These are phyloP conservation scores for Tachysurus vachellii DNA, from an alignment of 2,113 vertebrate species.

Conservation along the genomic window DNA sequence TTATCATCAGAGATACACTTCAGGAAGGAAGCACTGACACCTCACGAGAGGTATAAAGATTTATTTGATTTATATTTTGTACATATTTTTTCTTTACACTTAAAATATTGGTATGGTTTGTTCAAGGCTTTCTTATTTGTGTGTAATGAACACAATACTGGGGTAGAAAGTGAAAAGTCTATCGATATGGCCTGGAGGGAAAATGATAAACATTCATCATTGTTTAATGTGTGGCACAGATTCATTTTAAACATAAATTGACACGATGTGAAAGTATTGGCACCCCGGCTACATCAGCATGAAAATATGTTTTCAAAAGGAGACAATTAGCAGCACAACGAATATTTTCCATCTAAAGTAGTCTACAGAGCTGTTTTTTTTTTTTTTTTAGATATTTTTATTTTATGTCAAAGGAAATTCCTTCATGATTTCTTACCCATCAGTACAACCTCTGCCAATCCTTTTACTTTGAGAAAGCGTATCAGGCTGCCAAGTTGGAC, in stretches of 20 bases:
- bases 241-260: neutral
- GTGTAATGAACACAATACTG: neutral
- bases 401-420: neutral
- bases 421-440: neutral
- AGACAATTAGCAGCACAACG: neutral
- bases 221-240: neutral
- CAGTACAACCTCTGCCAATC: neutral
- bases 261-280: neutral
- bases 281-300: too few species aligned
- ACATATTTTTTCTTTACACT: neutral
- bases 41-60: neutral
- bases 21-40: neutral
- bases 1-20: neutral
- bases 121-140: too few species aligned
- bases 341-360: neutral
- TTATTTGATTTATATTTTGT: neutral
- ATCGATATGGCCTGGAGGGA: neutral
- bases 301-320: neutral
- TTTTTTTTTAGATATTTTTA: neutral
- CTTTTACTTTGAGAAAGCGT: neutral
- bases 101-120: neutral
- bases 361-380: neutral
- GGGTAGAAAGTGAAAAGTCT: neutral
- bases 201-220: neutral
- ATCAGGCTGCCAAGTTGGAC: conserved; percentile 2